Percentiles rank a stretch among this genome's conserved stretches.
phyloP scores from a whole-genome alignment of 2,113 vertebrate genomes.

The Ciconia boyciana region DNA sequence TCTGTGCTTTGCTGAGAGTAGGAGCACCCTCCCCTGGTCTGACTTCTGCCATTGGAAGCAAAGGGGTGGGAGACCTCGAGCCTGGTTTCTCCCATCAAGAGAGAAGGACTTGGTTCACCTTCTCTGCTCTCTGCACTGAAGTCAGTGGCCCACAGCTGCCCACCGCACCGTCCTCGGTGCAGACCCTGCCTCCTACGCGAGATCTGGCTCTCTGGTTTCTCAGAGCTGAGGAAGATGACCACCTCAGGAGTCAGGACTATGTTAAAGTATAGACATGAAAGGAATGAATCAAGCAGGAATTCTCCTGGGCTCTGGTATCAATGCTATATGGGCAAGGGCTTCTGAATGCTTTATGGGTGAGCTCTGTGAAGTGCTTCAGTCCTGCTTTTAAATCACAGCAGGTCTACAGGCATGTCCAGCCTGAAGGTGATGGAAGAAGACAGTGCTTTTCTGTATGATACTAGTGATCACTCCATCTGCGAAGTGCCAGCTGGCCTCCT shows the following conservation, averaged over 20 bases:
- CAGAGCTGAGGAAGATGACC: background rate
- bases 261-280: background rate
- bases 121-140: background rate
- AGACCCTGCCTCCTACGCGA: background rate
- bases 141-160: background rate
- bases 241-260: background rate
- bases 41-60: background rate
- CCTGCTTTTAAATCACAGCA: background rate
- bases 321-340: background rate
- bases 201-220: background rate
- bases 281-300: background rate
- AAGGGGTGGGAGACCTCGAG: background rate
- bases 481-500: background rate
- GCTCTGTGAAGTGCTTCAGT: background rate
- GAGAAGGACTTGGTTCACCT: background rate
- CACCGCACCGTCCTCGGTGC: accelerated
- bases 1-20: background rate
- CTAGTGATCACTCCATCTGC: background rate
- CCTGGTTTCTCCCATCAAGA: background rate
- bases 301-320: background rate
- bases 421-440: background rate
- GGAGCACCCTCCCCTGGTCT: background rate
- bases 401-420: background rate
- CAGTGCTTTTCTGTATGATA: background rate
- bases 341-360: background rate